phyloP scores from a whole-genome alignment of 64 coral and sea anemone species.

The Porites lutea region DNA sequence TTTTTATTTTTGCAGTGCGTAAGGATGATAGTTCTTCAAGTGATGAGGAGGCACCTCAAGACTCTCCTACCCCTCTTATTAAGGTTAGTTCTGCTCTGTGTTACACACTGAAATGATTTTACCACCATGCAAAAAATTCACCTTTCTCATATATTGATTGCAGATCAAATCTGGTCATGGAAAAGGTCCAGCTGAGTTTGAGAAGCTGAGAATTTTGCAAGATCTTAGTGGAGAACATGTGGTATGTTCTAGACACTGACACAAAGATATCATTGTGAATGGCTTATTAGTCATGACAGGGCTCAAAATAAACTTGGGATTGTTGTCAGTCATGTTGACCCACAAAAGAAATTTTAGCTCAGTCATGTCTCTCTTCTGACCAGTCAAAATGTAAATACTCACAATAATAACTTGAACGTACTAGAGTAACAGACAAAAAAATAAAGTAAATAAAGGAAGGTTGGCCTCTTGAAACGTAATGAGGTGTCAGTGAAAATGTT shows the following conservation, averaged over 20 bases:
- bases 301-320: no score
- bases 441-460: no score
- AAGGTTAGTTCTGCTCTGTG: conserved; percentile 55
- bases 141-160: not conserved
- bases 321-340: no score
- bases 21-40: conserved; percentile 97
- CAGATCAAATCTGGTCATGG: conserved; percentile 98
- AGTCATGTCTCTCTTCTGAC: no score
- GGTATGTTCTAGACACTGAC: conserved; percentile 46
- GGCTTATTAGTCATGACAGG: no score
- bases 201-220: conserved; percentile 93
- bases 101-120: not conserved
- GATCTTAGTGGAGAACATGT: conserved; percentile 98
- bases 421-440: no score
- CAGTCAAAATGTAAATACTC: no score
- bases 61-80: conserved; percentile 78
- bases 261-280: no score
- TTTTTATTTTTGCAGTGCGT: conserved; percentile 15
- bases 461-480: no score
- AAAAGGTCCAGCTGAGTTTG: conserved; percentile 94
- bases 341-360: no score
- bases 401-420: no score
- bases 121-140: not conserved
- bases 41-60: conserved; percentile 82
- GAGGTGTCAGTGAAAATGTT: no score